Base-by-base conservation (phyloP, 2,888 invertebrate species). In the Torymus texanus region DNA sequence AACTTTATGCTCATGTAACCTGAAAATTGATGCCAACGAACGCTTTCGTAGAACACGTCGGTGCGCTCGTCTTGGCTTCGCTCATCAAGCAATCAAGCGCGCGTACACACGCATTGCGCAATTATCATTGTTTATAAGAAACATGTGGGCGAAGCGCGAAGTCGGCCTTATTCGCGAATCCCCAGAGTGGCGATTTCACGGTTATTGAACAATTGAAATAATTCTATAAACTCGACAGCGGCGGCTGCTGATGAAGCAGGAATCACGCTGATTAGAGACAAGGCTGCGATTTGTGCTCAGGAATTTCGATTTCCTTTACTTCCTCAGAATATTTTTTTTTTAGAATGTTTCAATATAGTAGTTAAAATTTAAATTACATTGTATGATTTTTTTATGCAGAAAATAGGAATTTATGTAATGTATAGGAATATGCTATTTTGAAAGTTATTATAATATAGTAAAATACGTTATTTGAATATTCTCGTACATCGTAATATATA, bases 81-180 rank as follows among this genome's bases (percentile, higher is more conserved):
- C 41, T 41, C 41, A 41, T 41, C 41, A 41, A 41, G 41, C 41
- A 41, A 41, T 41, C 41, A 41, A 41, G 29, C 59, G 4, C 16
- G 55, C 18, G 14, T n/a, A 58, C 68, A 51, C 14, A 24, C 63
- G 51, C 56, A 58, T 80, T 80, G 29, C 75, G 58, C 56, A 72
- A 72, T 75, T 56, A 18, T 75, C 67, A 75, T 75, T 75, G 75
- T 75, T 75, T 71, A 61, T 65, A 59, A 68, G 68, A 84, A 86
- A 85, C 83, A 84, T 82, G 70, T 82, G 85, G 83, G 63, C 74
- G 84, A 82, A 84, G 83, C 84, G 79, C 83, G 81, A 81, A 85
- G 83, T 79, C 82, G 79, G 71, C 81, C 81, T 84, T 84, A 85
- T 86, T 83, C 24, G 41, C 0, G 41, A 41, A 41, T 24, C 14